Evolutionary conservation across 2,888 invertebrate genomes (phyloP).

Genomic region (Spodoptera exigua): DNA sequence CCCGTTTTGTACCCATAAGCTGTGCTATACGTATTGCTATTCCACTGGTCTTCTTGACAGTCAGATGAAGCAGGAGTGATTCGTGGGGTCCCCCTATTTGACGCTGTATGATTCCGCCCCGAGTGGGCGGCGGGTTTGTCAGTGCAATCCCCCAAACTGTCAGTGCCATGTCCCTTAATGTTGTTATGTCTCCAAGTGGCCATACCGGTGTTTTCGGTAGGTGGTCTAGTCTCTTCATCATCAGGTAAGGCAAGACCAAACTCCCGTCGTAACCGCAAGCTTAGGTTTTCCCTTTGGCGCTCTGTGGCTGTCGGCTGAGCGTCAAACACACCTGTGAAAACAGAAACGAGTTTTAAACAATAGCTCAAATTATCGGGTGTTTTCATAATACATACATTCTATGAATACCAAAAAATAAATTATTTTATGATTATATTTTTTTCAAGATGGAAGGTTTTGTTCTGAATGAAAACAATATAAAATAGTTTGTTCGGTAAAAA

Average conservation of each 20-base stretch:
- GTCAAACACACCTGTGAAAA: conserved; percentile 91
- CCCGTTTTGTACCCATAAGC: conserved; percentile 37
- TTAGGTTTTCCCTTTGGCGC: conserved; percentile 95
- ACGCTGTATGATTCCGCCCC: conserved; percentile 7
- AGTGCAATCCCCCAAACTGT: conserved; percentile 15
- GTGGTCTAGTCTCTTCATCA: conserved; percentile 91
- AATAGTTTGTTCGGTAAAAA: too few relatives aligned
- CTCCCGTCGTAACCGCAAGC: conserved; percentile 94
- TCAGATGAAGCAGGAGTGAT: conserved; percentile 12
- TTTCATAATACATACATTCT: not conserved
- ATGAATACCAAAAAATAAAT: too few relatives aligned
- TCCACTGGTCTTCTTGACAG: conserved; percentile 41
- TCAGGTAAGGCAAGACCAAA: conserved; percentile 93
- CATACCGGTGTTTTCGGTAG: conserved; percentile 74
- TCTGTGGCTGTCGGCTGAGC: conserved; percentile 96
- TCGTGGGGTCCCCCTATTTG: conserved; percentile 1
- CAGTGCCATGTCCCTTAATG: conserved; percentile 15
- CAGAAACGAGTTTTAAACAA: conserved; percentile 35
- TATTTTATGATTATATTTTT: too few relatives aligned
- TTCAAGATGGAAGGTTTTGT: too few relatives aligned
- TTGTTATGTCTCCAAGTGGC: conserved; percentile 46
- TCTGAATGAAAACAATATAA: too few relatives aligned
- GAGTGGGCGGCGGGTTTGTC: conserved; percentile 4
- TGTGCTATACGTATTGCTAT: conserved; percentile 41
- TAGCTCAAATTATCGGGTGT: conserved; percentile 9